phyloP scores from a whole-genome alignment of 2,888 invertebrate genomes.

The Callosobruchus maculatus region DNA sequence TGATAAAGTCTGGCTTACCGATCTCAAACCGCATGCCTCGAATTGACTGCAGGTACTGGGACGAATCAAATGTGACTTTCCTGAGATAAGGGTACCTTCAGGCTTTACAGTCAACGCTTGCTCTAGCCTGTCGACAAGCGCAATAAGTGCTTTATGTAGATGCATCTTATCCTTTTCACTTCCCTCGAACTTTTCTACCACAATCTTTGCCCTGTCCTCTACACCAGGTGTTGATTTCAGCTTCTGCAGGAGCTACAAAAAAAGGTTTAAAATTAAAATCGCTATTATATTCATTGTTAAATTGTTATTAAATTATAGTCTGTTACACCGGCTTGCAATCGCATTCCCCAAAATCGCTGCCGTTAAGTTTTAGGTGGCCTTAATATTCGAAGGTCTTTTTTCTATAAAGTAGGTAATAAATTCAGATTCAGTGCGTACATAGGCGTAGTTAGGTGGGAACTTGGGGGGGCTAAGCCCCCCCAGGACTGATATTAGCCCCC shows the following conservation, averaged over 20 bases:
- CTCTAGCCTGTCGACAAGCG: constrained; percentile 34
- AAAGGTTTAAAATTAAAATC: neutral
- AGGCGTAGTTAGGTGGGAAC: too few species aligned
- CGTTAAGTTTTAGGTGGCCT: too few species aligned
- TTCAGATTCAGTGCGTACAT: too few species aligned
- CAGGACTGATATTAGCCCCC: too few species aligned
- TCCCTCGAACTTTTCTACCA: constrained; percentile 29
- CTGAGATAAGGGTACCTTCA: constrained; percentile 33
- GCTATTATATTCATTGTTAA: too few species aligned
- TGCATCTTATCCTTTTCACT: constrained; percentile 25
- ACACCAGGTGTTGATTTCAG: constrained; percentile 32
- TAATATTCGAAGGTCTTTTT: too few species aligned
- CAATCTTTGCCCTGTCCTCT: constrained; percentile 32
- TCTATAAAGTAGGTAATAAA: too few species aligned
- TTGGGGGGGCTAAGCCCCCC: too few species aligned
- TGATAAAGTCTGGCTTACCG: constrained; percentile 33
- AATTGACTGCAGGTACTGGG: constrained; percentile 42
- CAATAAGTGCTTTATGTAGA: constrained; percentile 30
- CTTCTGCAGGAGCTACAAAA: constrained; percentile 33
- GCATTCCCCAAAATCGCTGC: too few species aligned
- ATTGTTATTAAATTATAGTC: too few species aligned
- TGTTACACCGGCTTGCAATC: too few species aligned
- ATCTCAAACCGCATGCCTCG: constrained; percentile 40
- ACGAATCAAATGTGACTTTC: constrained; percentile 38
- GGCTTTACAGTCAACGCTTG: constrained; percentile 30